Conservation (phyloP, 2,113 vertebrate genomes). For the Ondatra zibethicus region DNA sequence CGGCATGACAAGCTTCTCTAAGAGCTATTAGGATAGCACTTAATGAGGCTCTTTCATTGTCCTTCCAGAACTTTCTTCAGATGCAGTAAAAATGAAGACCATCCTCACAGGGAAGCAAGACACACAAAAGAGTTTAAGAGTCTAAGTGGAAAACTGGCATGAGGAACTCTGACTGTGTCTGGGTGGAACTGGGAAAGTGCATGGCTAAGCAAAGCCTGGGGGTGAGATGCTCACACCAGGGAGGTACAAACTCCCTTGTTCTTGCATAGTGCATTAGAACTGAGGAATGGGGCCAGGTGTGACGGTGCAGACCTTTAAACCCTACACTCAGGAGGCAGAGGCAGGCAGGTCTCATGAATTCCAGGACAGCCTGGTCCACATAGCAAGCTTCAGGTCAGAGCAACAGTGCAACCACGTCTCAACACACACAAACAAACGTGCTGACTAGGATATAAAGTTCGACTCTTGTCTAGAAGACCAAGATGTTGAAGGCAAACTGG, state of each 20-base stretch:
- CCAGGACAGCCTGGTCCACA: background rate
- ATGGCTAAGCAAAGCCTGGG: background rate
- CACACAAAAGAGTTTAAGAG: background rate
- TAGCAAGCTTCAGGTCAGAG: background rate
- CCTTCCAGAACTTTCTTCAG: background rate
- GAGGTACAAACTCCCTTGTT: background rate
- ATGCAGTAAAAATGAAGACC: background rate
- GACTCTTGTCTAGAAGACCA: background rate
- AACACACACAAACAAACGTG: background rate
- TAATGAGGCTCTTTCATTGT: background rate
- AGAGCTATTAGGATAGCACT: background rate
- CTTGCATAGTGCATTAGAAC: background rate
- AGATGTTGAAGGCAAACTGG: background rate
- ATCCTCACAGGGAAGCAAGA: background rate
- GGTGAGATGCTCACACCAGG: background rate
- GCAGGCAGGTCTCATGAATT: background rate
- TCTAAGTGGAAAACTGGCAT: background rate
- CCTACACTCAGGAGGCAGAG: background rate
- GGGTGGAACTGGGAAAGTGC: background rate
- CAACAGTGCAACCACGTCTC: background rate
- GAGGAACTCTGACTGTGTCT: background rate
- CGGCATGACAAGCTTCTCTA: background rate
- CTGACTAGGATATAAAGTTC: background rate
- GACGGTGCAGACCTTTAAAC: rapidly evolving
- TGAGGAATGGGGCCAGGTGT: background rate